phyloP scores from a whole-genome alignment of 1,140 invertebrate species.

The Formica exsecta region DNA sequence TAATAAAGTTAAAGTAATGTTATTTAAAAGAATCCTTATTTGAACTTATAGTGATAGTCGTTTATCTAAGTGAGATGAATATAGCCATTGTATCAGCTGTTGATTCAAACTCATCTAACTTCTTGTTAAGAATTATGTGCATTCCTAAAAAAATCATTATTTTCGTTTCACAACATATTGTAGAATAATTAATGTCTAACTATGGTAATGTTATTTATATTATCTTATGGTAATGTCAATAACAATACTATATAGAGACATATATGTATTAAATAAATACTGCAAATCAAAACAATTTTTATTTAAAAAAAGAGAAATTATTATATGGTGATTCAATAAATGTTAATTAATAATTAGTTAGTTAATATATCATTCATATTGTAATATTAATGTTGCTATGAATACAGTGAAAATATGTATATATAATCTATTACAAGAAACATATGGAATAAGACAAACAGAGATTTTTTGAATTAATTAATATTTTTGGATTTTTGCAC shows the following conservation, averaged over 20 bases:
- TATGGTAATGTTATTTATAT: background rate
- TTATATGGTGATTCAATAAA: background rate
- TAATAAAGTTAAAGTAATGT: conserved; percentile 48
- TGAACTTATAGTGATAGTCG: conserved; percentile 48
- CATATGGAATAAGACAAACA: conserved; percentile 13
- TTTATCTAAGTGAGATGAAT: conserved; percentile 60
- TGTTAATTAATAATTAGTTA: background rate
- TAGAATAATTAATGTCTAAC: background rate
- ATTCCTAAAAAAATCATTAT: background rate
- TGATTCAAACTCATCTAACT: conserved; percentile 41
- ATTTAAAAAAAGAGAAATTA: background rate
- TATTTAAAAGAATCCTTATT: conserved; percentile 45
- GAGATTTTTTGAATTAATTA: background rate
- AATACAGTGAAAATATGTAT: background rate
- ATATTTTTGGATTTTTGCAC: background rate
- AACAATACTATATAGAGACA: background rate
- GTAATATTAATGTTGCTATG: background rate
- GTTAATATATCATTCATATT: conserved; percentile 2
- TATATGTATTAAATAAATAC: background rate
- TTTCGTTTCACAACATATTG: conserved; percentile 33
- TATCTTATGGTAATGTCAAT: conserved; percentile 26
- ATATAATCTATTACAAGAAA: background rate
- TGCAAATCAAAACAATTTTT: background rate
- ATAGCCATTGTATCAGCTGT: conserved; percentile 48
- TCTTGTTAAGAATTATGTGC: background rate